phyloP scores from a whole-genome alignment of 1,140 invertebrate genomes.

The Apocrypta bakeri region DNA sequence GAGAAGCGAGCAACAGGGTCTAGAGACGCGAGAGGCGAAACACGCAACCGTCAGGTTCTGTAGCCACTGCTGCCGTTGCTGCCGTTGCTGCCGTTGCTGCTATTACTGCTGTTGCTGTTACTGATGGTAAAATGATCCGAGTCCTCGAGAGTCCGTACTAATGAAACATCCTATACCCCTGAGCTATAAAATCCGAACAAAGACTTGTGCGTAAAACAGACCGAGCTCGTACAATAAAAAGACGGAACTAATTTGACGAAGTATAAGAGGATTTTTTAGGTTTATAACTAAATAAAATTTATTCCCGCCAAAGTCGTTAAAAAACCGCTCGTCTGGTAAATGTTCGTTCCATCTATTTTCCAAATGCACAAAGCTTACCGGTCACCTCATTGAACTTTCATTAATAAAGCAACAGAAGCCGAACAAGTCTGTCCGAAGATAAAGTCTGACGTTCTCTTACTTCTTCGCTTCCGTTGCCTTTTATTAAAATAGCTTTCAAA shows the following conservation, averaged over 20 bases:
- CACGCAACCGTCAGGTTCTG: neutral
- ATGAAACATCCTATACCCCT: neutral
- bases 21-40: neutral
- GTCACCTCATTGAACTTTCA: neutral
- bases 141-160: neutral
- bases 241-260: too few species aligned
- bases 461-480: neutral
- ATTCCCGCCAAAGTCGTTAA: too few species aligned
- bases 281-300: too few species aligned
- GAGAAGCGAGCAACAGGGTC: too few species aligned
- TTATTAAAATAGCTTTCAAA: conserved; percentile 36
- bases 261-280: neutral
- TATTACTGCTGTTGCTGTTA: too few species aligned
- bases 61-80: too few species aligned
- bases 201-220: neutral
- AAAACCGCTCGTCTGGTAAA: neutral
- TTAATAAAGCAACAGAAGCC: neutral
- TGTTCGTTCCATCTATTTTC: too few species aligned
- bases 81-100: too few species aligned
- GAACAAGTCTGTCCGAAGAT: neutral
- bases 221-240: too few species aligned
- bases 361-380: neutral
- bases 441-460: neutral
- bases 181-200: neutral
- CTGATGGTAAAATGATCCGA: neutral